These are phyloP conservation scores for Acrobasis consociella DNA, from an alignment of 2,888 invertebrate genomes.

Conservation along the genomic window DNA sequence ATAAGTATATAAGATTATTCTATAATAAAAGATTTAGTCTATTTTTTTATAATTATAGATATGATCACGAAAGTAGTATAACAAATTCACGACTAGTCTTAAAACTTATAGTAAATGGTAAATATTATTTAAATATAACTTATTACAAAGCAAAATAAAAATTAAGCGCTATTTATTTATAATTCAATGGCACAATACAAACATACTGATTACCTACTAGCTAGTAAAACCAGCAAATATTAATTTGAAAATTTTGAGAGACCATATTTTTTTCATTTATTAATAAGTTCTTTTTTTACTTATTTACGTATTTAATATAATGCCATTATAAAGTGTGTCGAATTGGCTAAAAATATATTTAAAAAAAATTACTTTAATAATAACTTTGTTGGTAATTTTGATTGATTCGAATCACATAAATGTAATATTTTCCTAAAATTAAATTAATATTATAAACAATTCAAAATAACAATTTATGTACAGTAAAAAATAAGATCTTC, in stretches of 20 bases:
- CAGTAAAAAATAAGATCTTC: conserved; percentile 2
- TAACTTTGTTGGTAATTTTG: background rate
- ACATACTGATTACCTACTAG: background rate
- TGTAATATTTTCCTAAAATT: background rate
- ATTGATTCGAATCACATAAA: background rate
- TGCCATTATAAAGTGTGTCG: background rate
- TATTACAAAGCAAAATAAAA: background rate
- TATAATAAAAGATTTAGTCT: too few relatives aligned
- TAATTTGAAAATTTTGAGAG: too few relatives aligned
- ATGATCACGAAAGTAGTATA: conserved; percentile 18
- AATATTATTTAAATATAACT: conserved; percentile 6
- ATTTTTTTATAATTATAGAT: background rate
- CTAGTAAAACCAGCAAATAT: too few relatives aligned
- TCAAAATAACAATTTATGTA: background rate
- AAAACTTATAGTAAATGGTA: conserved; percentile 26
- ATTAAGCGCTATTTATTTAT: background rate
- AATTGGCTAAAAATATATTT: background rate
- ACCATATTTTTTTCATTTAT: too few relatives aligned
- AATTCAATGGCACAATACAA: background rate
- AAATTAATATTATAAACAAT: background rate
- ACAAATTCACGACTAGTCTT: conserved; percentile 24
- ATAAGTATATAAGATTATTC: too few relatives aligned
- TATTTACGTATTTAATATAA: background rate
- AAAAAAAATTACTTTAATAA: background rate
- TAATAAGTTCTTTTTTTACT: too few relatives aligned